Percentiles rank a stretch among this genome's conserved stretches.
Conservation (phyloP, 2,888 invertebrate genomes). For the Drosophila pseudotakahashii region DNA sequence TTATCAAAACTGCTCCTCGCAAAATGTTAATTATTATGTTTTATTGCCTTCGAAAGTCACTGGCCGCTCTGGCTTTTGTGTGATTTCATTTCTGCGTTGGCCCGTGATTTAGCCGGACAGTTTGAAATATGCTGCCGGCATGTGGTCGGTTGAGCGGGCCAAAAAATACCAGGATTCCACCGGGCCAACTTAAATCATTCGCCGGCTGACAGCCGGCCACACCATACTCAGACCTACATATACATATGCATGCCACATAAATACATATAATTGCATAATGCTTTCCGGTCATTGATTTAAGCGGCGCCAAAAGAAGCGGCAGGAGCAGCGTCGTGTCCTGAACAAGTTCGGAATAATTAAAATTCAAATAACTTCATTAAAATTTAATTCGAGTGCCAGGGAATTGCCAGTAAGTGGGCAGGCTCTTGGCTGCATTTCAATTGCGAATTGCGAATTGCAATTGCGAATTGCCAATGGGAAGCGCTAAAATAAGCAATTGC, state of each 20-base stretch:
- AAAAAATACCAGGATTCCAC: conserved; percentile 20
- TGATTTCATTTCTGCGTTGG: conserved; percentile 25
- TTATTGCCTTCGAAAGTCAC: conserved; percentile 57
- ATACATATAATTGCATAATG: conserved; percentile 45
- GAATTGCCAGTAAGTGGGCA: conserved; percentile 37
- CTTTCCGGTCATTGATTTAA: conserved; percentile 54
- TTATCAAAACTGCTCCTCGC: conserved; percentile 67
- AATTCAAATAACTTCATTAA: conserved; percentile 57
- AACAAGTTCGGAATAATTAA: conserved; percentile 42
- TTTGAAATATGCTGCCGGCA: conserved; percentile 65
- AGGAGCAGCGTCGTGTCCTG: conserved; percentile 1
- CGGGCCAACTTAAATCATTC: conserved; percentile 49
- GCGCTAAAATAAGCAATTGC: conserved; percentile 53
- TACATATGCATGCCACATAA: conserved; percentile 10
- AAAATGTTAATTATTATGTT: conserved; percentile 74
- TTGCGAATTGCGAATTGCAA: conserved; percentile 35
- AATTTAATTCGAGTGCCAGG: conserved; percentile 42
- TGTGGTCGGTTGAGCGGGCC: conserved; percentile 47
- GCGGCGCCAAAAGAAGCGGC: conserved; percentile 24
- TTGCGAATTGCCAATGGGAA: conserved; percentile 30
- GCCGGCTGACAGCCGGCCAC: conserved; percentile 17
- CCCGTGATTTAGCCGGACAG: conserved; percentile 58
- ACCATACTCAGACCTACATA: neutral
- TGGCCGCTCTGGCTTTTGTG: neutral
- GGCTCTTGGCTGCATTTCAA: conserved; percentile 44